Conservation (phyloP, 2,113 vertebrate genomes). For the Gorilla gorilla region DNA sequence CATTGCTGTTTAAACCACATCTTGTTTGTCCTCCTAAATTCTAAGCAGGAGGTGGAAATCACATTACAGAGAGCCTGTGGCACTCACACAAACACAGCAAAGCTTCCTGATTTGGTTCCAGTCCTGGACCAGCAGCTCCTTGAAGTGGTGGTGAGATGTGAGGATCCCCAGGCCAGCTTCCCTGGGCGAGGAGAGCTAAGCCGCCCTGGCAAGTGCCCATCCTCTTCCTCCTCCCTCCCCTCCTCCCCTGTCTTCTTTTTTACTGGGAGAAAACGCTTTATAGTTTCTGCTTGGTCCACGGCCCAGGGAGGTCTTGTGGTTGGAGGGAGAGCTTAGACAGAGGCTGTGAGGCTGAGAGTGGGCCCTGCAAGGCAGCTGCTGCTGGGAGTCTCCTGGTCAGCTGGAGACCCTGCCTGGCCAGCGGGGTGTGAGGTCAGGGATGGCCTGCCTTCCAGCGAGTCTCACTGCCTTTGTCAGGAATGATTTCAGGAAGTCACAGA, state of each 20-base stretch:
- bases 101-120: background rate
- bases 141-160: rapidly evolving
- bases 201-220: too few species aligned
- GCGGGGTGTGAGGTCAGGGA: too few species aligned
- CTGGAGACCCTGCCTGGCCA: background rate
- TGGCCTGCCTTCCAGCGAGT: background rate
- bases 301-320: background rate
- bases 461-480: too few species aligned
- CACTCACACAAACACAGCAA: background rate
- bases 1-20: background rate
- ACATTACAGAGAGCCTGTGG: background rate
- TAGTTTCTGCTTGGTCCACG: too few species aligned
- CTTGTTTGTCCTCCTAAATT: background rate
- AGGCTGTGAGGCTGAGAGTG: background rate
- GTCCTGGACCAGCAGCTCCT: background rate
- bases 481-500: background rate
- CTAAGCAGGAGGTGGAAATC: background rate
- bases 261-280: background rate
- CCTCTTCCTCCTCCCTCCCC: rapidly evolving
- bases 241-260: background rate
- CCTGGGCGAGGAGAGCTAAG: too few species aligned
- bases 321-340: too few species aligned
- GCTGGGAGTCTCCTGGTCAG: background rate
- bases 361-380: background rate
- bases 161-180: rapidly evolving